A percentile compares a stretch with the other conserved stretches of the same genome.
phyloP scores from a whole-genome alignment of 2,113 vertebrate species.

The Trinectes maculatus region DNA sequence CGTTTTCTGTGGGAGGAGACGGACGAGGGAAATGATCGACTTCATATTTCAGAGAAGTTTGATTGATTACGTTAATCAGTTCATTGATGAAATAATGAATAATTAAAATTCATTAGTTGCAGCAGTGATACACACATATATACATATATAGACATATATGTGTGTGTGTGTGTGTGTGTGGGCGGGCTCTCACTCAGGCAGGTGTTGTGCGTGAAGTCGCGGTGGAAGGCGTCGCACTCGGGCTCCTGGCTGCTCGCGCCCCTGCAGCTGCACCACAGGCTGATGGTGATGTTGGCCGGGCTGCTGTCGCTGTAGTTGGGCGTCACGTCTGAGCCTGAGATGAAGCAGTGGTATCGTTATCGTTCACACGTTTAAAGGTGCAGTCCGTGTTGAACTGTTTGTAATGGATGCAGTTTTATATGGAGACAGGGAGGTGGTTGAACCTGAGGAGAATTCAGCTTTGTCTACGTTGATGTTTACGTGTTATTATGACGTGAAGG shows the following conservation, averaged over 20 bases:
- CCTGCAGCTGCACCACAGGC: conserved; percentile 91
- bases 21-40: not conserved
- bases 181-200: conserved; percentile 88
- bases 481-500: no score
- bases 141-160: not conserved
- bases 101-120: no score
- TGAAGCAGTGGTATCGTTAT: no score
- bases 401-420: no score
- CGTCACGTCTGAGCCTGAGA: conserved; percentile 89
- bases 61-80: no score
- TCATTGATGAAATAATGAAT: no score
- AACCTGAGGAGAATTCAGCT: no score
- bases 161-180: not conserved
- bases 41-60: no score
- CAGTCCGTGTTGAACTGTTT: no score
- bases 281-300: conserved; percentile 87
- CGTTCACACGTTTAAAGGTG: no score
- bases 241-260: conserved; percentile 88
- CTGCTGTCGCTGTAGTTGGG: conserved; percentile 93
- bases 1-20: conserved; percentile 81
- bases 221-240: conserved; percentile 90
- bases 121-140: not conserved
- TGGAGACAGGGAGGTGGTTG: no score
- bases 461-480: no score
- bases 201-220: conserved; percentile 90